Conservation (phyloP, 2,797 vertebrate genomes). For the Hippocampus kuda region DNA sequence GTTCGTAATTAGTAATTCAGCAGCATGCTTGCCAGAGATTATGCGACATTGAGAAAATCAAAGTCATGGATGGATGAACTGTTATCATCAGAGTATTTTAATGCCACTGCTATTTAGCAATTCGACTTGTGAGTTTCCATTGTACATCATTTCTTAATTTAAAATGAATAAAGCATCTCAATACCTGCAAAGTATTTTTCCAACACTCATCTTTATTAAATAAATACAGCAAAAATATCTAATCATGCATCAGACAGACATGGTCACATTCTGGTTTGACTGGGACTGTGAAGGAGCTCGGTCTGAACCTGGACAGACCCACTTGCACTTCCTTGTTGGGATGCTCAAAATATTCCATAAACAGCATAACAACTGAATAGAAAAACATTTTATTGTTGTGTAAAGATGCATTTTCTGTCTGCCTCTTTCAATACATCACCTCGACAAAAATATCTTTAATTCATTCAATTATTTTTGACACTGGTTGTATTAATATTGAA, state of each 20-base stretch:
- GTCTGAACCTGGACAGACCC: conserved; percentile 57
- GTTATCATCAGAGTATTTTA: too few species aligned
- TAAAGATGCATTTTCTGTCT: conserved; percentile 18
- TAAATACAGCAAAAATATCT: conserved; percentile 64
- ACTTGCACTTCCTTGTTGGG: conserved; percentile 43
- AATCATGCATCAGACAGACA: conserved; percentile 67
- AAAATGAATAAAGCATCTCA: conserved; percentile 12
- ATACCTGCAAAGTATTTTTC: conserved; percentile 18
- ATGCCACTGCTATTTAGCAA: background rate
- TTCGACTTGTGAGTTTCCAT: background rate
- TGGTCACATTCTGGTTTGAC: conserved; percentile 45
- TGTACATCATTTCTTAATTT: background rate
- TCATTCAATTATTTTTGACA: conserved; percentile 13
- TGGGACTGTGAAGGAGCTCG: conserved; percentile 60
- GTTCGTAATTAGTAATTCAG: too few species aligned
- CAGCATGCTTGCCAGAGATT: too few species aligned
- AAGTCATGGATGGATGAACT: too few species aligned
- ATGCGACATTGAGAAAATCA: too few species aligned
- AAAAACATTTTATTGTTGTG: conserved; percentile 37
- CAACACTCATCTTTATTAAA: conserved; percentile 63
- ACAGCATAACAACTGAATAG: conserved; percentile 49
- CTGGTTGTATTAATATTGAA: conserved; percentile 14
- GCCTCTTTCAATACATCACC: conserved; percentile 36
- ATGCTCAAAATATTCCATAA: conserved; percentile 44
- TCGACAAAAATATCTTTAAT: conserved; percentile 37